Percentiles rank a stretch among this genome's conserved stretches.
phyloP scores from a whole-genome alignment of 2,888 invertebrate genomes.

The Sinopyrophorus schimmeli region DNA sequence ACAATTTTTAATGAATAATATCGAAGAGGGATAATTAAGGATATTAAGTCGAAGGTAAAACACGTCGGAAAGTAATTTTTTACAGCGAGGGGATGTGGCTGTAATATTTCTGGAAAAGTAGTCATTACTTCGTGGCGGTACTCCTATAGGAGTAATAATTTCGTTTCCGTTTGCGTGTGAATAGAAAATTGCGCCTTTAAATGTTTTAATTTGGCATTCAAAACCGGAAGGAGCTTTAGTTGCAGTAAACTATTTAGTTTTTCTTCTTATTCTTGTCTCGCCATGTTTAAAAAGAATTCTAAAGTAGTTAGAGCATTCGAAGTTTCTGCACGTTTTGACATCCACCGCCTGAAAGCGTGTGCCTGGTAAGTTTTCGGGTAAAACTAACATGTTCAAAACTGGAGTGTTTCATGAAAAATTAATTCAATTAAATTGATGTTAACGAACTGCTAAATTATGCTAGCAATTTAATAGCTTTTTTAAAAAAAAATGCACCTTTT shows the following conservation, averaged over 20 bases:
- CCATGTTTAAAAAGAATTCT: slow-evolving; percentile 27
- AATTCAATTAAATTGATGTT: slow-evolving; percentile 20
- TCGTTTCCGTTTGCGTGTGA: slow-evolving; percentile 22
- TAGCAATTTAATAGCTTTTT: too few species aligned
- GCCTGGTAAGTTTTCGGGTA: slow-evolving; percentile 18
- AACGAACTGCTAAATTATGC: slow-evolving; percentile 11
- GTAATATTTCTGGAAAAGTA: slow-evolving; percentile 11
- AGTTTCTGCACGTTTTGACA: slow-evolving; percentile 29
- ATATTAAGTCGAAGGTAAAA: neutral
- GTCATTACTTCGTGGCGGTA: slow-evolving; percentile 11
- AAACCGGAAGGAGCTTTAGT: slow-evolving; percentile 16
- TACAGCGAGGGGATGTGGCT: neutral
- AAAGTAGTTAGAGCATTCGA: slow-evolving; percentile 24
- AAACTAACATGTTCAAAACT: slow-evolving; percentile 13
- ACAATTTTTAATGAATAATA: too few species aligned
- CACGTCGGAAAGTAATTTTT: neutral
- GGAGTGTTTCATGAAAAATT: slow-evolving; percentile 13
- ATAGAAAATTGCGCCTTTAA: slow-evolving; percentile 15
- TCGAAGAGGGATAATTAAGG: too few species aligned
- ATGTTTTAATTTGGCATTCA: slow-evolving; percentile 19
- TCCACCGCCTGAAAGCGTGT: slow-evolving; percentile 24
- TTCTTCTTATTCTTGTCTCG: slow-evolving; percentile 19
- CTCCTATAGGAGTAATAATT: slow-evolving; percentile 16
- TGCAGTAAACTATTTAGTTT: slow-evolving; percentile 20
- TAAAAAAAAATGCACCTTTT: too few species aligned